A percentile compares a stretch with the other conserved stretches of the same genome.
phyloP scores from a whole-genome alignment of 2,888 invertebrate species.

The Rhodophaea formosa region DNA sequence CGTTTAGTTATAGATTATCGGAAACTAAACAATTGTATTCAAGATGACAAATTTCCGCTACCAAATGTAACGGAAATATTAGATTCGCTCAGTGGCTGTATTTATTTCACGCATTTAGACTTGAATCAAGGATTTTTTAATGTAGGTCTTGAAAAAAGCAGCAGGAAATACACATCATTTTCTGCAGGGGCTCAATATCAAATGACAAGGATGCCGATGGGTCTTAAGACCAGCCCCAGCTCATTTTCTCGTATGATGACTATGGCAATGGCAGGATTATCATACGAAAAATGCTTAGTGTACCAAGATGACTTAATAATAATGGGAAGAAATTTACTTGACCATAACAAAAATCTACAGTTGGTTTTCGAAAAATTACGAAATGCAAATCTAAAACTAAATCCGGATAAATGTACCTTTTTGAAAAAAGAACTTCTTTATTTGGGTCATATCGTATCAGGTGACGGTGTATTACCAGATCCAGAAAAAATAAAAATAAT shows the following conservation, averaged over 20 bases:
- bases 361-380: neutral
- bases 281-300: neutral
- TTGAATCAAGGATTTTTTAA: neutral
- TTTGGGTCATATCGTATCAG: neutral
- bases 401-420: conserved; percentile 13
- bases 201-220: too few relatives aligned
- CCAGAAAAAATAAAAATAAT: neutral
- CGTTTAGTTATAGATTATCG: too few relatives aligned
- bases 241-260: conserved; percentile 1
- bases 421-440: conserved; percentile 23
- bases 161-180: neutral
- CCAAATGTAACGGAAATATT: too few relatives aligned
- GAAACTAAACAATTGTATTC: too few relatives aligned
- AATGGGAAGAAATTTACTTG: neutral
- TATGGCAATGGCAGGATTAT: conserved; percentile 6
- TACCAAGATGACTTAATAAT: neutral
- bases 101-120: neutral
- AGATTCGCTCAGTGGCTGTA: too few relatives aligned
- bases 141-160: neutral
- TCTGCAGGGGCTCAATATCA: too few relatives aligned
- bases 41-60: too few relatives aligned
- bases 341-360: conserved; percentile 7
- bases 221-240: too few relatives aligned
- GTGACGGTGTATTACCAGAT: conserved; percentile 11
- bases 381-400: conserved; percentile 3